Percentiles rank a stretch among this genome's conserved stretches.
phyloP scores from a whole-genome alignment of 92 coral and sea anemone genomes.

The Paragorgia papillata region DNA sequence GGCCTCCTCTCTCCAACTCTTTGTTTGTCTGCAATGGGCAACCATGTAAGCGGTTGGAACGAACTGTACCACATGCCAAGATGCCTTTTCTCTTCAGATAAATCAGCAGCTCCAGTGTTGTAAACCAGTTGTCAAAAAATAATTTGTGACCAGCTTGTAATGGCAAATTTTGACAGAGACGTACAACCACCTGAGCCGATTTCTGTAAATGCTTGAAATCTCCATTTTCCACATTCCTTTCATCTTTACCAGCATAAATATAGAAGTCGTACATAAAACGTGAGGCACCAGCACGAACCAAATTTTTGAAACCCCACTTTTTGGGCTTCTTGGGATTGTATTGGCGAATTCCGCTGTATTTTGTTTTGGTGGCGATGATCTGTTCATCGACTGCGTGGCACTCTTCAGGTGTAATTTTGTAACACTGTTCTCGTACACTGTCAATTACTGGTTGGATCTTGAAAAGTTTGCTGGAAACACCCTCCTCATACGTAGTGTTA shows the following conservation, averaged over 20 bases:
- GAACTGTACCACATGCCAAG: constrained; percentile 26
- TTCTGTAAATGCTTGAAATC: constrained; percentile 7
- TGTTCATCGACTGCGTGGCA: constrained; percentile 45
- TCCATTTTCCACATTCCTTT: neutral
- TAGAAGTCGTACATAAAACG: constrained; percentile 27
- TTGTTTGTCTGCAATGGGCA: constrained; percentile 26
- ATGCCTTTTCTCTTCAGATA: constrained; percentile 40
- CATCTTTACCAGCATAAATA: constrained; percentile 33
- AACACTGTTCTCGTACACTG: constrained; percentile 31
- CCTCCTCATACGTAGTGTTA: neutral
- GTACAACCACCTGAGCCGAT: constrained; percentile 35
- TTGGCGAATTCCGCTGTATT: constrained; percentile 32
- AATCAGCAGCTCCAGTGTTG: constrained; percentile 36
- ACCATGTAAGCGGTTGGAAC: constrained; percentile 11
- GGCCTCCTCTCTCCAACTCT: constrained; percentile 48
- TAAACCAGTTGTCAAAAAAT: constrained; percentile 49
- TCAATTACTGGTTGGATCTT: constrained; percentile 35
- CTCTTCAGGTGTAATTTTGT: constrained; percentile 36
- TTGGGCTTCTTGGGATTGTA: constrained; percentile 42
- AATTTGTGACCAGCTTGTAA: constrained; percentile 45
- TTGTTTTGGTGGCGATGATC: constrained; percentile 20
- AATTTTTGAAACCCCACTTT: constrained; percentile 34
- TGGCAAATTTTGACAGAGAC: constrained; percentile 29
- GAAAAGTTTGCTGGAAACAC: constrained; percentile 23
- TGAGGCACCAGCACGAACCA: constrained; percentile 30